phyloP scores from a whole-genome alignment of 2,113 vertebrate genomes.

The Larimichthys polyactis region DNA sequence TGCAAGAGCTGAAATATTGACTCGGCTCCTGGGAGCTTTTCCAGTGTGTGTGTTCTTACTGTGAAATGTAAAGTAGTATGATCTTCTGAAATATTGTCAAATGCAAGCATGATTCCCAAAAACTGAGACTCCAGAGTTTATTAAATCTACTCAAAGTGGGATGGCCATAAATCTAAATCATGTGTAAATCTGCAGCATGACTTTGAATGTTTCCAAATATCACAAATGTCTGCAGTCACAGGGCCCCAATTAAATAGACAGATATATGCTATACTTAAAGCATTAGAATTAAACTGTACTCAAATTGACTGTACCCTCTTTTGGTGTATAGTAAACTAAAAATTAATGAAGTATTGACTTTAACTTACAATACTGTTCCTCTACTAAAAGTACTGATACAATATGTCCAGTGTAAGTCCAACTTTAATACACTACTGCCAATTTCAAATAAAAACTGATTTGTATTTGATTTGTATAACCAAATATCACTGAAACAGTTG shows the following conservation, averaged over 20 bases:
- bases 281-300: background rate
- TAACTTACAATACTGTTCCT: background rate
- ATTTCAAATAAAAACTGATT: background rate
- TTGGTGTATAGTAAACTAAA: background rate
- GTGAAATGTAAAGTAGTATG: slow-evolving; percentile 32
- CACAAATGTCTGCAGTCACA: slow-evolving; percentile 10
- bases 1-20: slow-evolving; percentile 49
- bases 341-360: background rate
- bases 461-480: slow-evolving; percentile 9
- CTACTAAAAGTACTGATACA: slow-evolving; percentile 4
- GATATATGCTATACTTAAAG: background rate
- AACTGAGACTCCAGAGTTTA: slow-evolving; percentile 41
- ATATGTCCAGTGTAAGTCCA: background rate
- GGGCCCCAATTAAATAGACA: background rate
- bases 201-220: slow-evolving; percentile 32
- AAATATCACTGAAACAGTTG: slow-evolving; percentile 21
- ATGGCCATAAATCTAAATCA: slow-evolving; percentile 51
- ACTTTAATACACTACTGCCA: background rate
- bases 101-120: slow-evolving; percentile 37
- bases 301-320: background rate
- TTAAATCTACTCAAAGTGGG: slow-evolving; percentile 30
- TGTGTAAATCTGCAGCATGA: slow-evolving; percentile 23
- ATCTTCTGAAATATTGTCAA: slow-evolving; percentile 40
- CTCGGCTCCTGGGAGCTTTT: slow-evolving; percentile 34
- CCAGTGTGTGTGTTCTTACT: slow-evolving; percentile 36